phyloP scores from a whole-genome alignment of 2,797 vertebrate genomes.

The Eulemur albifrons region DNA sequence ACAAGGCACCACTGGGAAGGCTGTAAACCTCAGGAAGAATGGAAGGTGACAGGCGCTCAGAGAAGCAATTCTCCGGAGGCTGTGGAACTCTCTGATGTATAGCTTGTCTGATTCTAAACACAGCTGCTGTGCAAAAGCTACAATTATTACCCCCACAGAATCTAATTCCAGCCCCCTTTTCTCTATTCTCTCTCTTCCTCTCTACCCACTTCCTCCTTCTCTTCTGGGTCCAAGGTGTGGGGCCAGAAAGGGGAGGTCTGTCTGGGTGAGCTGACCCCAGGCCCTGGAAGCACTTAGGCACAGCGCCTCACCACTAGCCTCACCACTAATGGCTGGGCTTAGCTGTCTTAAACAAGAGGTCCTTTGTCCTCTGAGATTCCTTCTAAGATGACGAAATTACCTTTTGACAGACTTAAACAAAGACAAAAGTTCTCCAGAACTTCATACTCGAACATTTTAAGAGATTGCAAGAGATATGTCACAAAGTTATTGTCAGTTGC shows the following conservation, averaged over 20 bases:
- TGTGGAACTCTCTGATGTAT: neutral
- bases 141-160: conserved; percentile 22
- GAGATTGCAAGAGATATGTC: neutral
- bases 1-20: neutral
- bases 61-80: neutral
- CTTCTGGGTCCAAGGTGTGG: conserved; percentile 60
- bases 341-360: conserved; percentile 64
- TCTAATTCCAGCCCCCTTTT: conserved; percentile 25
- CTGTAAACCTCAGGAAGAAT: neutral
- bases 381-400: conserved; percentile 50
- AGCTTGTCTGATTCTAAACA: conserved; percentile 38
- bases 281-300: conserved; percentile 67
- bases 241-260: conserved; percentile 21
- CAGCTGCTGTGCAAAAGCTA: conserved; percentile 43
- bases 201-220: conserved; percentile 14
- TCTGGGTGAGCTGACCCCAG: conserved; percentile 61
- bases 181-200: neutral
- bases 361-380: conserved; percentile 68
- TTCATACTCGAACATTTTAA: conserved; percentile 37
- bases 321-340: conserved; percentile 40
- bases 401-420: conserved; percentile 60
- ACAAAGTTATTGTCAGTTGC: conserved; percentile 11
- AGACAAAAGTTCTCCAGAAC: conserved; percentile 56
- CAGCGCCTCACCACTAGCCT: conserved; percentile 54
- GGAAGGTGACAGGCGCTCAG: neutral